Conservation (phyloP, 37 sponge, comb jelly and placozoan genomes). For the Aplysina aerophoba region DNA sequence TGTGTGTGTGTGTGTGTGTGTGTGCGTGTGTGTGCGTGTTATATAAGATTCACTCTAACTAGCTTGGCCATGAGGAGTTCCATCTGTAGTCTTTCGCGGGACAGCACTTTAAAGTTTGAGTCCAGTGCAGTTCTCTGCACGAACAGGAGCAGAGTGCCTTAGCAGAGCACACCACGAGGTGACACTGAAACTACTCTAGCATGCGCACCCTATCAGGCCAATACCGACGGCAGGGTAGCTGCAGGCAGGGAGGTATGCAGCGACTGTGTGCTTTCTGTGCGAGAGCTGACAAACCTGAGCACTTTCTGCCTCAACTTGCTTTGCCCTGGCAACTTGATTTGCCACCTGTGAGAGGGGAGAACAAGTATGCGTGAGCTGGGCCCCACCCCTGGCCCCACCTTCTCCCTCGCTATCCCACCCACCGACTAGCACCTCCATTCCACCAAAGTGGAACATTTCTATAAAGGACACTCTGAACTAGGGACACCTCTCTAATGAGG, state of each 20-base stretch:
- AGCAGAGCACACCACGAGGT: too few relatives aligned
- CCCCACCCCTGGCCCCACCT: background rate
- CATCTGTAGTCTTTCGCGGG: constrained; percentile 7
- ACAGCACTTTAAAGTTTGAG: background rate
- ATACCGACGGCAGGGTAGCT: too few relatives aligned
- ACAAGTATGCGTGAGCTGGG: background rate
- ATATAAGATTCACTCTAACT: background rate
- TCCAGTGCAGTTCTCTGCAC: background rate
- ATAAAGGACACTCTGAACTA: too few relatives aligned
- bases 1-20: background rate
- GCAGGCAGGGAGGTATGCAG: too few relatives aligned
- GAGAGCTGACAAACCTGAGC: too few relatives aligned
- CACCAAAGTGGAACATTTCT: too few relatives aligned
- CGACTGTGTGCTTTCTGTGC: too few relatives aligned
- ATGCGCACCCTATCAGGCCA: too few relatives aligned
- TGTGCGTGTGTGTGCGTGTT: background rate
- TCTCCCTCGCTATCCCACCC: background rate
- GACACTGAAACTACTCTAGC: too few relatives aligned
- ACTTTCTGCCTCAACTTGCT: constrained; percentile 8
- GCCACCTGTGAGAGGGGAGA: background rate
- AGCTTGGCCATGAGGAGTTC: constrained; percentile 16
- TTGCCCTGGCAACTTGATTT: background rate
- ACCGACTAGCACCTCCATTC: background rate
- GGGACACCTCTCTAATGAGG: too few relatives aligned
- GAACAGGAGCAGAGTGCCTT: background rate